phyloP scores from a whole-genome alignment of 2,797 vertebrate genomes.

The Crenuchus spilurus region DNA sequence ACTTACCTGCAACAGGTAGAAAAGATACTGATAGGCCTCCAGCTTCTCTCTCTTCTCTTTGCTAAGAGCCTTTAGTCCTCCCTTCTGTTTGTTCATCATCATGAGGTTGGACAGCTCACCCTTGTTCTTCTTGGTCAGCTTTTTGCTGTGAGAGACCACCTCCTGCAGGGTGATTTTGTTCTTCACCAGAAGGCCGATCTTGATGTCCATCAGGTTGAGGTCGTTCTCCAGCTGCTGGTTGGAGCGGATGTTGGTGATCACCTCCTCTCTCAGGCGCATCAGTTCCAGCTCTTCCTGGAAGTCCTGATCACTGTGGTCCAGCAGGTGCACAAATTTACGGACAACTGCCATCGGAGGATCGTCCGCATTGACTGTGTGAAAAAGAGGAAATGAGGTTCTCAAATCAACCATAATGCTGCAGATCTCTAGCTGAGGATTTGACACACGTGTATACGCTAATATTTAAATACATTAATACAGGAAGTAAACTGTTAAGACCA shows the following conservation, averaged over 20 bases:
- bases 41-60: conserved; percentile 95
- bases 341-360: conserved; percentile 96
- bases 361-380: conserved; percentile 85
- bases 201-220: conserved; percentile 98
- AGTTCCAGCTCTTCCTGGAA: conserved; percentile 97
- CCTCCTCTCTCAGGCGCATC: conserved; percentile 93
- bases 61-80: conserved; percentile 95
- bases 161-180: conserved; percentile 98
- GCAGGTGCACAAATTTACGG: conserved; percentile 95
- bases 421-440: background rate
- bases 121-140: conserved; percentile 97
- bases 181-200: conserved; percentile 96
- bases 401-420: background rate
- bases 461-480: no score
- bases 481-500: no score
- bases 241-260: conserved; percentile 94
- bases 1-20: conserved; percentile 94
- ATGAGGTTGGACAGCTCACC: conserved; percentile 95
- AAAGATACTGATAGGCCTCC: conserved; percentile 95
- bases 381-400: background rate
- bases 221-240: conserved; percentile 98
- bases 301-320: conserved; percentile 97
- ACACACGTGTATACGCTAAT: no score
- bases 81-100: conserved; percentile 96
- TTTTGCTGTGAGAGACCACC: conserved; percentile 98